phyloP scores from a whole-genome alignment of 1,140 invertebrate species.

The Paraescarpia echinospica region DNA sequence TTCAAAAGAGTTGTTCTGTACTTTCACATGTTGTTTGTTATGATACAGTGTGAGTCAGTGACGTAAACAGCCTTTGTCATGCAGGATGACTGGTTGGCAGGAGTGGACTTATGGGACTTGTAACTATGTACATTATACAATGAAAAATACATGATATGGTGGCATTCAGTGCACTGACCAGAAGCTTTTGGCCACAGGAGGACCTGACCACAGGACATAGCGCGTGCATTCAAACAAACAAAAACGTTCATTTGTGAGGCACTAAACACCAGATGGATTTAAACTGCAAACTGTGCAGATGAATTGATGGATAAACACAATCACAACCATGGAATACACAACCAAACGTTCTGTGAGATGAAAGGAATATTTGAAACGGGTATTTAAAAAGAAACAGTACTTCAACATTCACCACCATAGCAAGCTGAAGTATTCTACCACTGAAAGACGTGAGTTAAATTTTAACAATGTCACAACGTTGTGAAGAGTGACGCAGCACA shows the following conservation, averaged over 20 bases:
- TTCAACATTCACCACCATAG: not conserved
- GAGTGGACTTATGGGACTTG: not conserved
- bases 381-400: not conserved
- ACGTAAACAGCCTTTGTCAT: not conserved
- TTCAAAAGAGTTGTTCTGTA: not conserved
- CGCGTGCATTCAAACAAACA: not conserved
- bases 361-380: not conserved
- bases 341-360: not conserved
- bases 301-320: not conserved
- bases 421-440: not conserved
- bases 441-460: not conserved
- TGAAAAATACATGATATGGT: not conserved
- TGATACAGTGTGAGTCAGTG: not conserved
- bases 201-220: not conserved
- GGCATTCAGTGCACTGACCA: not conserved
- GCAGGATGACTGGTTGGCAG: not conserved
- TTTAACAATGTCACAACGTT: not conserved
- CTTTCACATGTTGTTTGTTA: not conserved
- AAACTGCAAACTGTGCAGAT: not conserved
- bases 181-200: not conserved
- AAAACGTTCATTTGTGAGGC: not conserved
- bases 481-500: not conserved
- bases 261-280: not conserved
- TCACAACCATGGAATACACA: not conserved
- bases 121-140: not conserved